Evolutionary conservation across 2,113 vertebrate genomes (phyloP), one percentile per base, ranked within the genome.

Genomic region (Psammodynastes pulverulentus): DNA sequence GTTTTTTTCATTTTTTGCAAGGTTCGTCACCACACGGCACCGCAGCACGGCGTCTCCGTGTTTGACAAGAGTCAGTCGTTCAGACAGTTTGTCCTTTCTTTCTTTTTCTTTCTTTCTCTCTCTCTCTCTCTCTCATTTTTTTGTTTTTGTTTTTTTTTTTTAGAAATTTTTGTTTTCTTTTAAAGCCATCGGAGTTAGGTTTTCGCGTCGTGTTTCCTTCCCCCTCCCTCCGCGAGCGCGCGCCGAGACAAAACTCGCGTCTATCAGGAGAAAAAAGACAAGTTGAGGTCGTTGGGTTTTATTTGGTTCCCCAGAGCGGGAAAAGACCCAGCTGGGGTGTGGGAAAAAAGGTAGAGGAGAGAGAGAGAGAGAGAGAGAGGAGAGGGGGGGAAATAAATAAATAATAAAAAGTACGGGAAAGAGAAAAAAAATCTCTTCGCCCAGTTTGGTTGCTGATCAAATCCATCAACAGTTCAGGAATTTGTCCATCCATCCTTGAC

Each of bases 241-340:
- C 91, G 9, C 91, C n/a, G 88, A 92, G 91, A 92, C 91, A 84
- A 88, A 92, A 92, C 87, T 89, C 88, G 43, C 23, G 87, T 92
- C 87, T 92, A 86, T 92, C 91, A 86, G 88, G 91, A 92, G 91
- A 88, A 86, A 92, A 92, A 92, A 89, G 72, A 89, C 87, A 92
- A 92, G 88, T 43, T 46, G 91, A 92, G 91, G 91, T 92, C 89
- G 91, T 89, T 4, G 88, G 88, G 91, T 92, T 92, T 92, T 92
- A 92, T 92, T 92, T 92, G 91, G 91, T 92, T 92, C 88, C 91
- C 87, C 88, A 34, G 88, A 24, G 88, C 52, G 29, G 53, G 79
- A 86, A 92, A 85, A 89, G 53, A 84, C 51, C 91, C 91, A 92
- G 34, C 91, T 86, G 87, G 54, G 86, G 51, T 46, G 24, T 17